Evolutionary conservation across 2,888 invertebrate genomes (phyloP).

Genomic region (Tiphia femorata): DNA sequence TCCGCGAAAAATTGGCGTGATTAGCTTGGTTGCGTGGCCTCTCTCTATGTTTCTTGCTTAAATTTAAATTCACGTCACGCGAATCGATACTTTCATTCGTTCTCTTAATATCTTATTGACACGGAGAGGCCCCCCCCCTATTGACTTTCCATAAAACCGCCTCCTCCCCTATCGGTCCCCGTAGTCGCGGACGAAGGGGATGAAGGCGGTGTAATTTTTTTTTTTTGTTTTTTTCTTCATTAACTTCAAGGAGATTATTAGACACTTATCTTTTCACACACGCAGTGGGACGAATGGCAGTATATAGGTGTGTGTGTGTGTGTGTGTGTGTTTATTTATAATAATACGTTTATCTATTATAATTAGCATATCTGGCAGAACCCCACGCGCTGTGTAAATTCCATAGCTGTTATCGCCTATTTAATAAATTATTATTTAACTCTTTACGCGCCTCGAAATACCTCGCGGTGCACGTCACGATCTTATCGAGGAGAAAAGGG

Average conservation of each 20-base stretch:
- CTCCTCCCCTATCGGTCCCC: too few relatives aligned
- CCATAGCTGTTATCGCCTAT: slow-evolving; percentile 36
- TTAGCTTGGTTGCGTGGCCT: neutral
- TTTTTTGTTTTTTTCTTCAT: neutral
- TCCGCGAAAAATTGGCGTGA: neutral
- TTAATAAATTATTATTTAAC: slow-evolving; percentile 68
- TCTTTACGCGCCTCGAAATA: slow-evolving; percentile 65
- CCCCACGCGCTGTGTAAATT: slow-evolving; percentile 10
- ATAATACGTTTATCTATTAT: neutral
- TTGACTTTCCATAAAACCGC: slow-evolving; percentile 21
- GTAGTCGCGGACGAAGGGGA: too few relatives aligned
- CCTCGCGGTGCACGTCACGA: slow-evolving; percentile 45
- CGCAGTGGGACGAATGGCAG: slow-evolving; percentile 36
- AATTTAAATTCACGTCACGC: too few relatives aligned
- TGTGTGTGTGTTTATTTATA: slow-evolving; percentile 5
- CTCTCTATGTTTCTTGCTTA: slow-evolving; percentile 2
- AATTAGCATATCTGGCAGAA: slow-evolving; percentile 6
- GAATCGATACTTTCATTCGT: too few relatives aligned
- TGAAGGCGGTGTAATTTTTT: too few relatives aligned
- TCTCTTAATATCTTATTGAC: too few relatives aligned
- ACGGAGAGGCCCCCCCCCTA: too few relatives aligned
- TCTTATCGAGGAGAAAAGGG: slow-evolving; percentile 32
- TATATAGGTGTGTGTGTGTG: slow-evolving; percentile 22
- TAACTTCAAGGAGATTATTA: too few relatives aligned
- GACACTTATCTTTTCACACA: too few relatives aligned